Evolutionary conservation across 2,113 vertebrate genomes (phyloP), one percentile per base, ranked within the genome.

Genomic region (Brachyhypopomus gauderio): DNA sequence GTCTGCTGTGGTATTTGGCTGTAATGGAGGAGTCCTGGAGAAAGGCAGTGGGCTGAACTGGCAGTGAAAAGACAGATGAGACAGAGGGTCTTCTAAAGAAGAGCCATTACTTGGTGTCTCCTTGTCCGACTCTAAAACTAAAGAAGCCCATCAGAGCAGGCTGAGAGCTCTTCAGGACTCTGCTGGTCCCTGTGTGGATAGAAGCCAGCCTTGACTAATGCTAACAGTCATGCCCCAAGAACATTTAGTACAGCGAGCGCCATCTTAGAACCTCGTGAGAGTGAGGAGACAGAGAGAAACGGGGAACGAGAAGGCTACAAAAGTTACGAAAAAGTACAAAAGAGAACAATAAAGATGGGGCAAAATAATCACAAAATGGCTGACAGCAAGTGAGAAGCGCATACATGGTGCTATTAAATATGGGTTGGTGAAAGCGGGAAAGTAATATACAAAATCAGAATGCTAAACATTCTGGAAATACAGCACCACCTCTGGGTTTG

Each of bases 251-350:
- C 77, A 36, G 20, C 8, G 2, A 22, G 64, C 66, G 6, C 48
- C 36, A 23, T 22, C 22, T 36, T 56, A 36, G n/a, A 56, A 30
- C 66, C 63, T 23, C 27, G 1, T 9, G 23, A 12, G 25, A 23
- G 8, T 19, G 45, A 19, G 62, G 22, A 27, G 27, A n/a, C 27
- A 6, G 20, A 14, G 48, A 56, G 23, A 19, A 52, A 17, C 48
- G 19, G 41, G 23, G 45, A n/a, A 89, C 81, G 88, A 73, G 82
- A 80, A 36, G 22, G 74, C 12, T 9, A 7, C 22, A 45, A 8
- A 25, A 52, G 16, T 20, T n/a, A 16, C 62, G 25, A 84, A 4
- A 30, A 30, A 41, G 11, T 56, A 34, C 8, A 48, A 23, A 52
- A 52, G 45, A 14, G 30, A 30, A 30, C 30, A 30, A 30, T 30